These are phyloP conservation scores for Zygaena filipendulae DNA, from an alignment of 2,888 invertebrate genomes.

Conservation along the genomic window DNA sequence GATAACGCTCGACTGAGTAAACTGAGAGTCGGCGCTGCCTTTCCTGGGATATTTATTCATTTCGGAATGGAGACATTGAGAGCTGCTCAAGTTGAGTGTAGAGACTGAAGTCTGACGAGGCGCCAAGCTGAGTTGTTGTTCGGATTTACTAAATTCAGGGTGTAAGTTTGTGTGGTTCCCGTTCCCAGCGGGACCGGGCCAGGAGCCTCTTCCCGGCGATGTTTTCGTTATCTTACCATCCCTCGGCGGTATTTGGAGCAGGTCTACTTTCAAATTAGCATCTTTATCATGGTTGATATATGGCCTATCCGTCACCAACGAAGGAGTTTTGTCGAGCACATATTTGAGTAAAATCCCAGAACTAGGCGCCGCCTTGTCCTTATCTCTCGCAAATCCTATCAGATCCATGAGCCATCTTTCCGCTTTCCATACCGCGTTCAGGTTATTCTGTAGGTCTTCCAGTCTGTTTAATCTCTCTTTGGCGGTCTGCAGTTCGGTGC, in stretches of 20 bases:
- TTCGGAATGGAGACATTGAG: conserved; percentile 66
- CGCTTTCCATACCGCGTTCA: conserved; percentile 93
- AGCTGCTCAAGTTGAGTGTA: conserved; percentile 59
- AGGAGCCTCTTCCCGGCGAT: conserved; percentile 83
- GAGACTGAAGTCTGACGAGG: conserved; percentile 63
- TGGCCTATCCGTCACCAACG: conserved; percentile 33
- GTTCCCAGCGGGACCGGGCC: conserved; percentile 83
- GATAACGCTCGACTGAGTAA: conserved; percentile 61
- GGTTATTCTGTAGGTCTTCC: conserved; percentile 84
- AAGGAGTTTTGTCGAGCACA: conserved; percentile 42
- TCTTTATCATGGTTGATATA: conserved; percentile 59
- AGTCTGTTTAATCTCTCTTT: conserved; percentile 86
- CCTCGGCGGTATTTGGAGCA: conserved; percentile 75
- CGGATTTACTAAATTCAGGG: conserved; percentile 85
- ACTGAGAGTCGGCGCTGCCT: conserved; percentile 70
- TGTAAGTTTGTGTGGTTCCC: conserved; percentile 62
- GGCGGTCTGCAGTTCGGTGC: conserved; percentile 85
- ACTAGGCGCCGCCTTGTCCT: conserved; percentile 47
- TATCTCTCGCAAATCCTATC: conserved; percentile 91
- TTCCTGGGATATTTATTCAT: conserved; percentile 53
- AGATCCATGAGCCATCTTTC: conserved; percentile 97
- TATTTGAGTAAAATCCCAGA: conserved; percentile 61
- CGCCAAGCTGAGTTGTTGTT: conserved; percentile 74
- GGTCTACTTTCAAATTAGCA: conserved; percentile 42
- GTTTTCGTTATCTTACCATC: conserved; percentile 81